phyloP scores from a whole-genome alignment of 2,113 vertebrate genomes.

The Paratilapia polleni region DNA sequence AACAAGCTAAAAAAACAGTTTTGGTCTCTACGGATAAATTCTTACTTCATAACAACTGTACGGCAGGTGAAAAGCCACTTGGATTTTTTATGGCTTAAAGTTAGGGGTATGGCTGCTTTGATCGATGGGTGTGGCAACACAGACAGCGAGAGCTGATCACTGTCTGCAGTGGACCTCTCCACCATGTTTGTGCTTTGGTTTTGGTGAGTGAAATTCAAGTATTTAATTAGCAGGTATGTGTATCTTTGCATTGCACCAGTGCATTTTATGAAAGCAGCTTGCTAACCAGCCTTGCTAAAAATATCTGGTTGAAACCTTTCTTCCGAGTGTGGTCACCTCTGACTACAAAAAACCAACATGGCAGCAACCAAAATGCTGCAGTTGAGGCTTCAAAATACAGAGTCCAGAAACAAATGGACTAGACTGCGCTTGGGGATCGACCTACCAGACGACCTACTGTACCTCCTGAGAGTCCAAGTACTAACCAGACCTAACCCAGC shows the following conservation, averaged over 20 bases:
- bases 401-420: neutral
- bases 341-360: neutral
- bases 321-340: neutral
- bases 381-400: too few relatives aligned
- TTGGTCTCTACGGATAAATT: too few relatives aligned
- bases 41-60: too few relatives aligned
- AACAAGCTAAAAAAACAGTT: too few relatives aligned
- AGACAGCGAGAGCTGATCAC: neutral
- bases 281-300: neutral
- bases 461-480: too few relatives aligned
- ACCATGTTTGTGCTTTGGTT: neutral
- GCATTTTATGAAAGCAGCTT: neutral
- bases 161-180: neutral
- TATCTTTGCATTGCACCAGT: too few relatives aligned
- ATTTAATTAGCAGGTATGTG: neutral
- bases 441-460: too few relatives aligned
- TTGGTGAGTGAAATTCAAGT: neutral
- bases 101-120: neutral
- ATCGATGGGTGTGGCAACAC: neutral
- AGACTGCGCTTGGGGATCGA: neutral
- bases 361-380: neutral
- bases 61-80: too few relatives aligned
- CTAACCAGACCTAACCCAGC: too few relatives aligned
- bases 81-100: too few relatives aligned
- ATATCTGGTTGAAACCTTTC: neutral